Conservation (phyloP, 2,888 invertebrate genomes). For the Amphipoea lucens region DNA sequence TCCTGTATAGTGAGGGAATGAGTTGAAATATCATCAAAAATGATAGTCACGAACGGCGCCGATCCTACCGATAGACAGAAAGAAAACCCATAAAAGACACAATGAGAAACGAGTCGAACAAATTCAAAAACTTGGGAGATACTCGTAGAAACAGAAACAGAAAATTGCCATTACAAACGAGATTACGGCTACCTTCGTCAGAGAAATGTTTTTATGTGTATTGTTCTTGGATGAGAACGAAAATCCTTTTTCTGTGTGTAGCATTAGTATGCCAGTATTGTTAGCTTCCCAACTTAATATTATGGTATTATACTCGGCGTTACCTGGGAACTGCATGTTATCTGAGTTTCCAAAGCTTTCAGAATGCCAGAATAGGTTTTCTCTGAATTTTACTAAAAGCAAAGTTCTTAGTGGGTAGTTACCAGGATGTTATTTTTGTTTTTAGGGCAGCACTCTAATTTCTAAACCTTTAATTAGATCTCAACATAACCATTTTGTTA, state of each 20-base stretch:
- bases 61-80: background rate
- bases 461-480: no score
- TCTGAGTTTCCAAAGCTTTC: constrained; percentile 36
- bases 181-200: constrained; percentile 57
- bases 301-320: constrained; percentile 21
- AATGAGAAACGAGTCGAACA: constrained; percentile 18
- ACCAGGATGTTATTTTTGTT: background rate
- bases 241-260: constrained; percentile 51
- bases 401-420: constrained; percentile 10
- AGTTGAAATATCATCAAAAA: background rate
- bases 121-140: constrained; percentile 51
- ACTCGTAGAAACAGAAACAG: constrained; percentile 36
- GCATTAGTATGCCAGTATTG: constrained; percentile 45
- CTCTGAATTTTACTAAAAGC: constrained; percentile 30
- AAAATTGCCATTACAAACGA: constrained; percentile 59
- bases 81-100: constrained; percentile 21
- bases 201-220: constrained; percentile 40
- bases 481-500: background rate
- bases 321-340: constrained; percentile 28
- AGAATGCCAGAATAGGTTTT: background rate
- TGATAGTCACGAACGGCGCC: background rate
- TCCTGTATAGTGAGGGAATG: background rate
- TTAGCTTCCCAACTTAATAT: constrained; percentile 35
- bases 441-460: background rate
- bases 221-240: constrained; percentile 50